A percentile compares a stretch with the other conserved stretches of the same genome.
phyloP scores from a whole-genome alignment of 2,113 vertebrate genomes.

The Amphilophus citrinellus region DNA sequence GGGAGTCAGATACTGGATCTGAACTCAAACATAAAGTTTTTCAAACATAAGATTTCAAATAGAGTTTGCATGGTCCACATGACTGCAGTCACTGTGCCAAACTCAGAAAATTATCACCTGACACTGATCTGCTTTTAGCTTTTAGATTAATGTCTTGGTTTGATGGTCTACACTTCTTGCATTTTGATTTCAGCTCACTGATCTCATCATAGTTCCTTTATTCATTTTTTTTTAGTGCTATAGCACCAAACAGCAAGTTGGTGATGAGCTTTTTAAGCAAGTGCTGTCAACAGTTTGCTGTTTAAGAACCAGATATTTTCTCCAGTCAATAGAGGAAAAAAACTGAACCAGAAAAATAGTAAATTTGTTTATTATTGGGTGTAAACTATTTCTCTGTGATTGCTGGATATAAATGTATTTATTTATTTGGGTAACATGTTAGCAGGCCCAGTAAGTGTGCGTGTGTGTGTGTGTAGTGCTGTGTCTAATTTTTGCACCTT shows the following conservation, averaged over 20 bases:
- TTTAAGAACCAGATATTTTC: neutral
- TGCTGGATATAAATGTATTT: neutral
- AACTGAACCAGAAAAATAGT: neutral
- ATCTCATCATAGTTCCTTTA: too few relatives aligned
- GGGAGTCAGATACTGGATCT: neutral
- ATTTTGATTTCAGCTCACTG: too few relatives aligned
- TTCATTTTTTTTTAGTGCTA: neutral
- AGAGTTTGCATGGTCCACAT: too few relatives aligned
- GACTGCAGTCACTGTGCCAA: too few relatives aligned
- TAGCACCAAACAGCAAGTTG: neutral
- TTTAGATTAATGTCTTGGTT: rapidly evolving
- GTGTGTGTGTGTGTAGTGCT: neutral
- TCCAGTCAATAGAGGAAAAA: neutral
- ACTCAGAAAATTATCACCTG: neutral
- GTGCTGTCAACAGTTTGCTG: neutral
- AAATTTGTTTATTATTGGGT: neutral
- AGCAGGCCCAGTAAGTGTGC: neutral
- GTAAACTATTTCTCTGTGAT: neutral
- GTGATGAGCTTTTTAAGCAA: neutral
- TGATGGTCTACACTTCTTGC: neutral
- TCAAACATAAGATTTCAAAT: neutral
- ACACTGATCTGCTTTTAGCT: neutral
- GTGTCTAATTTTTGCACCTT: neutral
- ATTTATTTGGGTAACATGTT: neutral
- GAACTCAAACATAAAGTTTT: neutral